These are phyloP conservation scores for Glandiceps talaboti DNA, from an alignment of 53 echinoderm and acorn worm genomes.

Conservation along the genomic window DNA sequence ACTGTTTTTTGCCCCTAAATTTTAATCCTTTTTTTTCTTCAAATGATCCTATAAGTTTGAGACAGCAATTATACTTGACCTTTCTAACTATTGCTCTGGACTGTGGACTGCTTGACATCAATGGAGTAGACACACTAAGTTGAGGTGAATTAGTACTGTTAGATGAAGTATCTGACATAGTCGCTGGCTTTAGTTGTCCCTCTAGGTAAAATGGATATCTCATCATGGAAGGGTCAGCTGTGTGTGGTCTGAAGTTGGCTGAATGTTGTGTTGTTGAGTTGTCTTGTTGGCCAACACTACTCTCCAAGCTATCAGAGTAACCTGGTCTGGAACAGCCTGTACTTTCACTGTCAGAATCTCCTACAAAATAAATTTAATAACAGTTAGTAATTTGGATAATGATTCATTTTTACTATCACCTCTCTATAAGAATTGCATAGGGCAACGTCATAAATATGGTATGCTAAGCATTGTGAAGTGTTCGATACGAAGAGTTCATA, in stretches of 20 bases:
- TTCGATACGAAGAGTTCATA: no score
- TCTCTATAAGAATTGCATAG: no score
- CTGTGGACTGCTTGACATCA: slow-evolving; percentile 10
- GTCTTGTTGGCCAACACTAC: background rate
- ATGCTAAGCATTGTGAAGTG: no score
- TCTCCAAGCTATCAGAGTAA: background rate
- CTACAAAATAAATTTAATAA: background rate
- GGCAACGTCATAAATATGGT: no score
- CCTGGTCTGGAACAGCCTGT: background rate
- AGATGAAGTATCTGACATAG: slow-evolving; percentile 1
- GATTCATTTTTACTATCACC: no score
- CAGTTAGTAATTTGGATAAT: no score
- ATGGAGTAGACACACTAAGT: slow-evolving; percentile 3
- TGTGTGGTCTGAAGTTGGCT: background rate
- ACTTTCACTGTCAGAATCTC: background rate
- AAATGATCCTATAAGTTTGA: no score
- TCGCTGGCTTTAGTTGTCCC: slow-evolving; percentile 7
- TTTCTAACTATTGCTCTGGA: slow-evolving; percentile 11
- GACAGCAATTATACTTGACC: no score
- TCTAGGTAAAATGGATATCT: slow-evolving; percentile 27
- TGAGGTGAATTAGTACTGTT: slow-evolving; percentile 5
- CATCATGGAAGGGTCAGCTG: background rate
- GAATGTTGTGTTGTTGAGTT: background rate
- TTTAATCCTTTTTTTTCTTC: no score
- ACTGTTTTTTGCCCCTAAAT: no score